Evolutionary conservation across 1,140 invertebrate genomes (phyloP), one percentile per base, ranked within the genome.

Genomic region (Drosophila pseudoobscura): DNA sequence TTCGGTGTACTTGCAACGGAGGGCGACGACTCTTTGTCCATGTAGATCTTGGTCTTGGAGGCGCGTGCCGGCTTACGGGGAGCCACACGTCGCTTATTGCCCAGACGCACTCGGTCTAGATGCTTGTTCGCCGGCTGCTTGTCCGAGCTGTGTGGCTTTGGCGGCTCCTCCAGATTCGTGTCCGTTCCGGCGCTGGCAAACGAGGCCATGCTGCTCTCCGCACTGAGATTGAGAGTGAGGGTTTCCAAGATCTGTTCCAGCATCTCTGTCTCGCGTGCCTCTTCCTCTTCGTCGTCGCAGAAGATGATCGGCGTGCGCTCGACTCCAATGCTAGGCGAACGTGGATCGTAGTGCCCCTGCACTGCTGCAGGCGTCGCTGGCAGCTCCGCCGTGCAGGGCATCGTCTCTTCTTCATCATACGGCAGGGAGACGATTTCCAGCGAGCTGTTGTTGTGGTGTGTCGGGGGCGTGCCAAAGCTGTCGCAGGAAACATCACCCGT

Each of bases 281-380:
- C 82, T 2, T 80, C 61, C 17, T 91, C 90, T 44, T 90, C 87
- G 62, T 90, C 84, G 45, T 91, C 88, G 26, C 83, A 83, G 15
- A 92, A 85, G 43, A 93, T 85, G 22, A 93, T 92, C 1, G 92
- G 92, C 11, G 92, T 93, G 26, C 92, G 88, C 43, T 90, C 84
- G 43, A 93, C 89, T n/a, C 92, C 92, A 7, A 91, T 49, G 22
- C 87, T 91, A 3, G 92, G 92, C 2, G 92, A 93, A 2, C 92
- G 88, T 0, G 92, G 92, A 91, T 93, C 92, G n/a, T 83, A 52
- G 13, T 41, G 44, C 20, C 46, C 3, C 31, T 49, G 43, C 1
- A 20, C 20, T 20, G 51, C 26, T 6, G 75, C 64, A 2, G 80
- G 71, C 8, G 52, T 61, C 24, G 46, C 55, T 6, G 63, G 59